Percentiles rank a stretch among this genome's conserved stretches.
Conservation (phyloP, 35 echinoderm and acorn worm species). For the Strongylocentrotus purpuratus region DNA sequence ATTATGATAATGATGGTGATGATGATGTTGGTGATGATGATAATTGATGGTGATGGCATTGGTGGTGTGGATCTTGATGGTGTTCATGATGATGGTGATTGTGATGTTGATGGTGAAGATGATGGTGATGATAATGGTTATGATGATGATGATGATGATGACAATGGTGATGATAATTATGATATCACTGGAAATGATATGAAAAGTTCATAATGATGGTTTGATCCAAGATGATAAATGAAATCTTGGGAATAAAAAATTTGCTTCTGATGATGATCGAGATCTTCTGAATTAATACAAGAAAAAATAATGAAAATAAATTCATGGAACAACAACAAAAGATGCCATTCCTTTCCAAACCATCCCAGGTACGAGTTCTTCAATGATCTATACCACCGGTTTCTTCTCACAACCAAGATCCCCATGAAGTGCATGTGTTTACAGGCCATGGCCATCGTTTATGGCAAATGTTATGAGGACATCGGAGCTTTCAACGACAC, state of each 20-base stretch:
- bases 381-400: constrained; percentile 97
- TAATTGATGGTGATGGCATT: background rate
- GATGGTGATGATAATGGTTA: background rate
- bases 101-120: background rate
- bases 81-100: background rate
- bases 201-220: background rate
- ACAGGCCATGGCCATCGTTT: constrained; percentile 94
- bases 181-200: background rate
- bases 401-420: constrained; percentile 87
- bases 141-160: constrained; percentile 24
- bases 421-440: constrained; percentile 99
- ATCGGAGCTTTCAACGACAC: constrained; percentile 98
- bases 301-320: too few relatives aligned
- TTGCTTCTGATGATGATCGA: too few relatives aligned
- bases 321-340: background rate
- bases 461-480: constrained; percentile 92
- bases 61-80: background rate
- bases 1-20: background rate
- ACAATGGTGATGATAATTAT: background rate
- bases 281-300: too few relatives aligned
- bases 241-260: background rate
- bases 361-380: constrained; percentile 88
- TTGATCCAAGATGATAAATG: background rate
- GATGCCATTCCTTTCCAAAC: constrained; percentile 7
- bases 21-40: background rate